These are phyloP conservation scores for Microctenopoma lineatum DNA, from an alignment of 2,797 vertebrate genomes.

Conservation along the genomic window DNA sequence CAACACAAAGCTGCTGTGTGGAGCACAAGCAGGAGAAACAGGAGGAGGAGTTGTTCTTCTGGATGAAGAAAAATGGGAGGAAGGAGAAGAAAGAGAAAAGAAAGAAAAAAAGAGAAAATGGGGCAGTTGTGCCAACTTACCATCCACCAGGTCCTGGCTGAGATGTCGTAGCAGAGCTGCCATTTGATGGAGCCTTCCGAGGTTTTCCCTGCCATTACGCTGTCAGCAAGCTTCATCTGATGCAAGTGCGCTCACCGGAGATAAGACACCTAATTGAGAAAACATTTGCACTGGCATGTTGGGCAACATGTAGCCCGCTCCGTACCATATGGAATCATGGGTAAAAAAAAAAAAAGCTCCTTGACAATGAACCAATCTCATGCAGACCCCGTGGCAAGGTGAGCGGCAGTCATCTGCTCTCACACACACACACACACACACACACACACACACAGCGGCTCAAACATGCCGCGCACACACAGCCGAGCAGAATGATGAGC, in stretches of 20 bases:
- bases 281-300: slow-evolving; percentile 99
- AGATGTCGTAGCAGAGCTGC: slow-evolving; percentile 99
- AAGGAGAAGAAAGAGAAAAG: slow-evolving; percentile 72
- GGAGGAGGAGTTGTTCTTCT: slow-evolving; percentile 17
- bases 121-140: slow-evolving; percentile 91
- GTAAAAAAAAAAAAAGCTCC: slow-evolving; percentile 91
- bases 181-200: slow-evolving; percentile 99
- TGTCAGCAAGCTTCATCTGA: slow-evolving; percentile 99
- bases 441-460: slow-evolving; percentile 76
- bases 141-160: slow-evolving; percentile 99
- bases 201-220: slow-evolving; percentile 97
- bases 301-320: slow-evolving; percentile 98
- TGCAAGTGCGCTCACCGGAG: slow-evolving; percentile 95
- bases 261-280: slow-evolving; percentile 99
- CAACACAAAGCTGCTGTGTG: slow-evolving; percentile 9
- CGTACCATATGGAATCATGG: slow-evolving; percentile 99
- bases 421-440: slow-evolving; percentile 70
- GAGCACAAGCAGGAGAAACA: neutral
- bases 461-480: slow-evolving; percentile 69
- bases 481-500: slow-evolving; percentile 84
- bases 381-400: slow-evolving; percentile 99
- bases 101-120: slow-evolving; percentile 68
- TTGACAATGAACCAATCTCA: slow-evolving; percentile 99
- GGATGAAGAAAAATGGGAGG: slow-evolving; percentile 17
- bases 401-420: slow-evolving; percentile 95